Base-by-base conservation (phyloP, 23 tunicate genomes). In the Halocynthia aurantium region DNA sequence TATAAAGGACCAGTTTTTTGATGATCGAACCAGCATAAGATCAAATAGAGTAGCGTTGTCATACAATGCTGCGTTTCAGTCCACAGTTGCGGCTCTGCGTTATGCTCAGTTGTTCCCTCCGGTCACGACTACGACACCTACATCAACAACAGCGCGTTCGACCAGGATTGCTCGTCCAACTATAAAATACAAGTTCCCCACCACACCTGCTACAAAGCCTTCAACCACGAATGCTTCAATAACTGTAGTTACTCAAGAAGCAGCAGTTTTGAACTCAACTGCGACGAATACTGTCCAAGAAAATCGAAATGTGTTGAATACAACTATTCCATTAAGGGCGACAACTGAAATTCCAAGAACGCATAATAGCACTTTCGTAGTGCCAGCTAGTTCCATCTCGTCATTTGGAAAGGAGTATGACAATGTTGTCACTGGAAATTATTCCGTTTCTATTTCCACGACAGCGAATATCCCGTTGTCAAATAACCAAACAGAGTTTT, bases 1-100 rank as follows among this genome's bases (percentile, higher is more conserved):
- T 61, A 55, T 31, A 8, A 89, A 79, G 13, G 96, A 89, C 70
- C 67, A 65, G 57, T 96, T 53, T 63, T 53, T 53, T 7, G 93
- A 96, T 82, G 84, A 85, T 51, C 54, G 99, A 69, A 53, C 40
- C 8, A 75, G 83, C 51, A 52, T 52, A 15, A 81, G 97, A 61
- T 72, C 75, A 8, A 84, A 74, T 50, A 77, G 76, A 75, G 99
- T 96, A 6, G 88, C 96, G 6, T 15, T 89, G 57, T 84, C 87
- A 31, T 87, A 90, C 84, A 96, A 96, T 77, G 99, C 99, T 6
- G 82, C 88, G 19, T 96, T 84, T 71, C 99, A 96, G 68, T 74
- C 88, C 53, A 85, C 99, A 6, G 76, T 94, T 13, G 99, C 91
- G 13, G 99, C 83, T 70, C 78, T 87, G 7, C 61, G 71, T 52